phyloP scores from a whole-genome alignment of 2,888 invertebrate genomes.

The Dolichomitus sp. region DNA sequence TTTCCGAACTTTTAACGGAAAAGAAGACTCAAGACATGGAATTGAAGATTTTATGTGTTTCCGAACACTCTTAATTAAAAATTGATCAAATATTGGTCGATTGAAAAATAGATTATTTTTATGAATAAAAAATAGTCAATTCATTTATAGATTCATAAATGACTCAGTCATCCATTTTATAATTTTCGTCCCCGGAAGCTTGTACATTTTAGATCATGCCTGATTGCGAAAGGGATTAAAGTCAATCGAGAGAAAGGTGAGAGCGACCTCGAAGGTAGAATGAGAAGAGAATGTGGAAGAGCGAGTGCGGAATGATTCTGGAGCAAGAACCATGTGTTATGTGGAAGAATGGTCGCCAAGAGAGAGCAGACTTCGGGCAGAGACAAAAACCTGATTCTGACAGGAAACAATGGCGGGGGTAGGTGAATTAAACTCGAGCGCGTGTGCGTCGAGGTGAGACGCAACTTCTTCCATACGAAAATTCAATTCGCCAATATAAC shows the following conservation, averaged over 20 bases:
- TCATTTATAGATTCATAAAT: no score
- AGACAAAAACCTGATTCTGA: constrained; percentile 60
- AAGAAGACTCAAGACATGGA: neutral
- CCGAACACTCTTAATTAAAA: neutral
- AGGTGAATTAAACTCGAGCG: constrained; percentile 8
- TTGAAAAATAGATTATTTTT: no score
- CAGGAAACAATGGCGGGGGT: constrained; percentile 66
- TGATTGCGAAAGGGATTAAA: neutral
- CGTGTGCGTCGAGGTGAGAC: neutral
- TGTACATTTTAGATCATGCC: no score
- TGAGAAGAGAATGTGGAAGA: neutral
- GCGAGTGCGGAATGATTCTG: neutral
- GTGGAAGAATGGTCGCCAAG: constrained; percentile 54
- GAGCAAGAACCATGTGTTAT: constrained; percentile 64
- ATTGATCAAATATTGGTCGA: neutral
- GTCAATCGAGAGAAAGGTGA: constrained; percentile 3
- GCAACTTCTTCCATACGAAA: neutral
- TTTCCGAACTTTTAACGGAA: neutral
- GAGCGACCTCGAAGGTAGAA: neutral
- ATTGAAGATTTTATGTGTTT: neutral
- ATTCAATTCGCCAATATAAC: neutral
- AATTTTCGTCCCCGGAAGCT: no score
- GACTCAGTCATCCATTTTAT: no score
- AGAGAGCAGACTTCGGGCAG: constrained; percentile 28
- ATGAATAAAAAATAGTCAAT: no score